Evolutionary conservation across 2,113 vertebrate species (phyloP).

Genomic region (Uria lomvia): DNA sequence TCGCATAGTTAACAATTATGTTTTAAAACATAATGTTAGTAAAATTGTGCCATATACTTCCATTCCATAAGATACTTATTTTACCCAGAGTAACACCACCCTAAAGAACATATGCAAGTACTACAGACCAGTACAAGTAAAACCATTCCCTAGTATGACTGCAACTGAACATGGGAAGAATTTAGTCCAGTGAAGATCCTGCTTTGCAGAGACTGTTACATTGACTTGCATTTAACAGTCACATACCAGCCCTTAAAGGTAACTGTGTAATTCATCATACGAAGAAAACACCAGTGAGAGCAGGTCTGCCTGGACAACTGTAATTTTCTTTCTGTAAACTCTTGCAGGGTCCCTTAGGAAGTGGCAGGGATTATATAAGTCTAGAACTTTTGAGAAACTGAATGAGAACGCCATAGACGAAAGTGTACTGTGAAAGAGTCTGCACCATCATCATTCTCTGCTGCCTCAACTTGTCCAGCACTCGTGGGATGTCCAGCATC

Average conservation of each 20-base stretch:
- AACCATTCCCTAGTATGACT: neutral
- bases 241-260: neutral
- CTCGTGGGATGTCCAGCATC: slow-evolving; percentile 86
- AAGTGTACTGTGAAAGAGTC: slow-evolving; percentile 92
- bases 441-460: slow-evolving; percentile 99
- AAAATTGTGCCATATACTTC: slow-evolving; percentile 2
- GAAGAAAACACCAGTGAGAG: neutral
- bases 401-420: slow-evolving; percentile 93
- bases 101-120: neutral
- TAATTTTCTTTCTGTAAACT: slow-evolving; percentile 14
- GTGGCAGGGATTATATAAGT: slow-evolving; percentile 81
- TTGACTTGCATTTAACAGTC: neutral
- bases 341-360: neutral
- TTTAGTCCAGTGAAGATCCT: neutral
- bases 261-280: neutral
- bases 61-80: neutral
- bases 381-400: slow-evolving; percentile 94
- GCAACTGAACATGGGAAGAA: neutral
- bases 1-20: neutral
- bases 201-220: neutral
- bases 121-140: neutral
- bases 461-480: slow-evolving; percentile 82
- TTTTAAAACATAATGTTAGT: slow-evolving; percentile 25
- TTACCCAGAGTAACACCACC: slow-evolving; percentile 28
- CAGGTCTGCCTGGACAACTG: neutral